Evolutionary conservation across 2,888 invertebrate species (phyloP), one percentile per base, ranked within the genome.

Genomic region (Chromoteleia sp.): DNA sequence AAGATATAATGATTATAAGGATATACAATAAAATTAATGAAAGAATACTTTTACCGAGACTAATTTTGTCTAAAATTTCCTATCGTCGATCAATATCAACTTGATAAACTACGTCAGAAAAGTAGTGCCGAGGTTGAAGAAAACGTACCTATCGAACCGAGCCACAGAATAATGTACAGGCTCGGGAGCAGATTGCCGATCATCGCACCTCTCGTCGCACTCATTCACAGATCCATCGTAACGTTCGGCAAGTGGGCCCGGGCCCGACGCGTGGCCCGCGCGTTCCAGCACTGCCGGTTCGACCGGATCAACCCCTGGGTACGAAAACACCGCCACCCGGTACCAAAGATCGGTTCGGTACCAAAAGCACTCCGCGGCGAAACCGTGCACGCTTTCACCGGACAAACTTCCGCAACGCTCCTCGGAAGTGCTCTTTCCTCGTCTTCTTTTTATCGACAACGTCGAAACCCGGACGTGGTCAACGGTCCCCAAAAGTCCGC

Each of bases 101-200:
- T 5, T n/a, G n/a, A n/a, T n/a, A n/a, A n/a, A n/a, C n/a, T n/a
- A n/a, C n/a, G n/a, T n/a, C n/a, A n/a, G n/a, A n/a, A n/a, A n/a
- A n/a, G n/a, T n/a, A n/a, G n/a, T n/a, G n/a, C n/a, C n/a, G n/a
- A n/a, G n/a, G n/a, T n/a, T n/a, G n/a, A n/a, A n/a, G 33, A 50
- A 30, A 10, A 68, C 71, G 14, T 84, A 91, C 91, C 91, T 83
- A 87, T 70, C 15, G 87, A 80, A 82, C 86, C 84, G 84, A 87
- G 87, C 87, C 90, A 89, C 83, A 86, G 88, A 84, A 90, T 84
- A 84, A 90, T 88, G 87, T 88, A 91, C 84, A 90, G 84, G 81
- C 87, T 83, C 56, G 89, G 82, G 33, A 89, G 68, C 81, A 88
- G 71, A 89, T 90, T 89, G 87, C 87, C 86, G 84, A 89, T 88